These are phyloP conservation scores for Tor tambroides DNA, from an alignment of 2,113 vertebrate genomes.

Conservation along the genomic window DNA sequence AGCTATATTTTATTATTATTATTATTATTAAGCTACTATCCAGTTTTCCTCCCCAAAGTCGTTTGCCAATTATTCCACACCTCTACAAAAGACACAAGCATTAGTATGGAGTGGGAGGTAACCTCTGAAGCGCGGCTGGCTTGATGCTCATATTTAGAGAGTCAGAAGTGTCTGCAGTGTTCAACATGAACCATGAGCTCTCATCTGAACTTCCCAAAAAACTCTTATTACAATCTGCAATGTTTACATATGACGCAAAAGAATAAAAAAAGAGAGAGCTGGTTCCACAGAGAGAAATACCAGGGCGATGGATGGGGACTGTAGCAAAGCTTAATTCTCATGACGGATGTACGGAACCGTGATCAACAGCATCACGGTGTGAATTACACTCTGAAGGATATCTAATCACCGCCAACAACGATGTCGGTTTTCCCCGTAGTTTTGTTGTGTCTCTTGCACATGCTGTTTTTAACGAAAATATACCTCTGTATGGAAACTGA, in stretches of 20 bases:
- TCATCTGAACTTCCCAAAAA: slow-evolving; percentile 68
- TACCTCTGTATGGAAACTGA: slow-evolving; percentile 75
- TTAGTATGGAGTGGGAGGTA: slow-evolving; percentile 22
- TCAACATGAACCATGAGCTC: slow-evolving; percentile 67
- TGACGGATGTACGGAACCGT: background rate
- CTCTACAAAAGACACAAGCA: background rate
- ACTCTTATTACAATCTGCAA: slow-evolving; percentile 62
- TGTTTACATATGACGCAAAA: slow-evolving; percentile 75
- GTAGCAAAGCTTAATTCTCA: slow-evolving; percentile 61
- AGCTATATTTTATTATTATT: too few species aligned
- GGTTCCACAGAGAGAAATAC: slow-evolving; percentile 70
- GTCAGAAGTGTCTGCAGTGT: slow-evolving; percentile 63
- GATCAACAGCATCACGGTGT: slow-evolving; percentile 23
- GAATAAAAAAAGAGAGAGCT: slow-evolving; percentile 70
- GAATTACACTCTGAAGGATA: slow-evolving; percentile 24
- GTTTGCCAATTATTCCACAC: background rate
- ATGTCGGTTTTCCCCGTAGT: slow-evolving; percentile 64
- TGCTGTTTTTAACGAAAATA: slow-evolving; percentile 58
- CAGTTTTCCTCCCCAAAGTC: background rate
- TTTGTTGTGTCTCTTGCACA: slow-evolving; percentile 55
- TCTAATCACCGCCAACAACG: slow-evolving; percentile 49
- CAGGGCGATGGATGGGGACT: slow-evolving; percentile 68
- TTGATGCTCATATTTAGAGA: slow-evolving; percentile 62
- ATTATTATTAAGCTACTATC: too few species aligned
- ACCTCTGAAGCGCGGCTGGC: slow-evolving; percentile 40